phyloP scores from a whole-genome alignment of 2,113 vertebrate species.

The Nematolebias whitei region DNA sequence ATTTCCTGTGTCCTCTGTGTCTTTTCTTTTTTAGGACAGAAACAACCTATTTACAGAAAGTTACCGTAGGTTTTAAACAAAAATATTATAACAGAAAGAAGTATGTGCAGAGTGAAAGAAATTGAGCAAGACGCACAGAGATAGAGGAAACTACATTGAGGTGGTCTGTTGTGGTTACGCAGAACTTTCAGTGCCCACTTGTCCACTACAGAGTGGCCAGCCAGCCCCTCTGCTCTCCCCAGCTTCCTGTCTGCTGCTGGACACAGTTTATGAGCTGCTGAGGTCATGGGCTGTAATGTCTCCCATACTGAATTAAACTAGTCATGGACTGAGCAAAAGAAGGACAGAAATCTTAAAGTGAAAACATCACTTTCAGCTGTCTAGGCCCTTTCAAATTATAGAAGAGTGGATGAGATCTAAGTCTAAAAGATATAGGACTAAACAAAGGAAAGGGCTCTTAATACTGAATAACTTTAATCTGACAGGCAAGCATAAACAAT shows the following conservation, averaged over 20 bases:
- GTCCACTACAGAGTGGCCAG: slow-evolving; percentile 24
- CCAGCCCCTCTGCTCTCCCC: slow-evolving; percentile 32
- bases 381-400: not conserved
- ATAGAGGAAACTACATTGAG: slow-evolving; percentile 31
- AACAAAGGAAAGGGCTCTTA: too few relatives aligned
- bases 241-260: slow-evolving; percentile 51
- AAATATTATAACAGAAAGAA: slow-evolving; percentile 58
- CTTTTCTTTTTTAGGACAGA: slow-evolving; percentile 26
- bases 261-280: slow-evolving; percentile 49
- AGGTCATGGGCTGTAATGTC: slow-evolving; percentile 61
- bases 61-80: slow-evolving; percentile 29
- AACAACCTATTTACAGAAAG: slow-evolving; percentile 23
- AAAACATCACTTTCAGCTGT: slow-evolving; percentile 18
- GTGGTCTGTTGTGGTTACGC: slow-evolving; percentile 50
- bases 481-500: slow-evolving; percentile 2
- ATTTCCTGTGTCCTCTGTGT: too few relatives aligned
- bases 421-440: not conserved
- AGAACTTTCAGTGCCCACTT: slow-evolving; percentile 27
- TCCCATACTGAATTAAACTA: slow-evolving; percentile 35
- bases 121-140: slow-evolving; percentile 9
- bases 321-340: slow-evolving; percentile 11
- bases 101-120: slow-evolving; percentile 37
- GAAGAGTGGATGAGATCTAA: not conserved
- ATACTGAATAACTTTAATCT: not conserved
- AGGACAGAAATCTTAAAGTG: slow-evolving; percentile 33